phyloP scores from a whole-genome alignment of 2,888 invertebrate species.

The Drosophila histrio region DNA sequence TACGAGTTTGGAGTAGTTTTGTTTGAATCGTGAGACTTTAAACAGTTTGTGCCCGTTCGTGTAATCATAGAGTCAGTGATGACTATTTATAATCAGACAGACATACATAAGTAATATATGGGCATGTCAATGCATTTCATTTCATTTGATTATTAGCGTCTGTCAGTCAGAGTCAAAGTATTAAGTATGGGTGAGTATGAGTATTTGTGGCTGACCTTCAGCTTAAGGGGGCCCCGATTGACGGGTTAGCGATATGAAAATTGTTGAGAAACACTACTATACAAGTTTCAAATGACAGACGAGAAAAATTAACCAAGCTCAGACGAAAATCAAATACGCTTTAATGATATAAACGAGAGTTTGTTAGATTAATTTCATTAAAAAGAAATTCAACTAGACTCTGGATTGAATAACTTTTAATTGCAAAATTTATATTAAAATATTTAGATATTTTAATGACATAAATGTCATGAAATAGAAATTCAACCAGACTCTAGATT shows the following conservation, averaged over 20 bases:
- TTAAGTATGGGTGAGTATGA: too few relatives aligned
- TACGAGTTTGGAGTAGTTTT: conserved; percentile 14
- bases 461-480: too few relatives aligned
- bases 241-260: conserved; percentile 23
- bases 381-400: too few relatives aligned
- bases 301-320: not conserved
- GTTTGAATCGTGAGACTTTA: conserved; percentile 15
- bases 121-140: conserved; percentile 48
- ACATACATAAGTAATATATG: too few relatives aligned
- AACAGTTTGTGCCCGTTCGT: conserved; percentile 6
- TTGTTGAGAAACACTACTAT: conserved; percentile 13
- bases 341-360: not conserved
- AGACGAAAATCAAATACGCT: conserved; percentile 5
- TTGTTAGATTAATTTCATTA: not conserved
- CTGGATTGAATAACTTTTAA: too few relatives aligned
- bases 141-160: conserved; percentile 41
- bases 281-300: conserved; percentile 3
- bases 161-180: conserved; percentile 34
- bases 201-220: conserved; percentile 39
- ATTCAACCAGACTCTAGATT: too few relatives aligned
- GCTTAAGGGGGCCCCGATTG: conserved; percentile 1
- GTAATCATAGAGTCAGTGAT: conserved; percentile 30
- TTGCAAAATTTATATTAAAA: too few relatives aligned
- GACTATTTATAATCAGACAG: conserved; percentile 37
- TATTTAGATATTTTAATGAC: too few relatives aligned